These are phyloP conservation scores for Lepus timidus DNA, from an alignment of 2,113 vertebrate genomes.

Conservation along the genomic window DNA sequence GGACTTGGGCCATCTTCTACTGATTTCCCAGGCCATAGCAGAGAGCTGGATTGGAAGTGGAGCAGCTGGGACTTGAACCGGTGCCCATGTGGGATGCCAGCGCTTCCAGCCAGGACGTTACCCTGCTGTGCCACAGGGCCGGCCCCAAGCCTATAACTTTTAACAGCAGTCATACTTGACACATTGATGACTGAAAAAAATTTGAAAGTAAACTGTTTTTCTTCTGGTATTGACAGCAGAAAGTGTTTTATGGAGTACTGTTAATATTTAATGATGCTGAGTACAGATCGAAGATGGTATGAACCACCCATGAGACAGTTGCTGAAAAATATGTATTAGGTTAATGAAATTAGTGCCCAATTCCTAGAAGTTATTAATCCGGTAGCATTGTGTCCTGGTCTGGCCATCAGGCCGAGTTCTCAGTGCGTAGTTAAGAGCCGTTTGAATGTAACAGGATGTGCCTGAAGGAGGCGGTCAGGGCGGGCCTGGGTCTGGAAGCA, in stretches of 20 bases:
- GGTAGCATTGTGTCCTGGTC: neutral
- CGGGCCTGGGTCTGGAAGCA: neutral
- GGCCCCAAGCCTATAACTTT: neutral
- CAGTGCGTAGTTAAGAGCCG: neutral
- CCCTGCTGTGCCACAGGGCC: too few species aligned
- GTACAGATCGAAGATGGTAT: constrained; percentile 1
- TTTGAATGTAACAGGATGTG: constrained; percentile 12
- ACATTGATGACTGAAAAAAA: neutral
- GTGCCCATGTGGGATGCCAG: too few species aligned
- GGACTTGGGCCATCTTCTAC: too few species aligned
- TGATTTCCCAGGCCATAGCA: too few species aligned
- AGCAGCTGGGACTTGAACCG: too few species aligned
- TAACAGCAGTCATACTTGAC: constrained; percentile 20
- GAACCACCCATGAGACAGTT: constrained; percentile 9
- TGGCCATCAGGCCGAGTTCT: neutral
- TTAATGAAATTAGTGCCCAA: constrained; percentile 13
- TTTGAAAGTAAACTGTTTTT: constrained; percentile 36
- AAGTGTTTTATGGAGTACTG: neutral
- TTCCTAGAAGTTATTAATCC: constrained; percentile 24
- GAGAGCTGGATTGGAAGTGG: too few species aligned
- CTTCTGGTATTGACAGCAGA: neutral
- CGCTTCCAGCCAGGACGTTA: too few species aligned
- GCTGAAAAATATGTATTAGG: constrained; percentile 24
- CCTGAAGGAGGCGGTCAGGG: neutral
- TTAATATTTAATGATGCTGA: constrained; percentile 46